phyloP scores from a whole-genome alignment of 2,113 vertebrate genomes.

The Penelope pileata region DNA sequence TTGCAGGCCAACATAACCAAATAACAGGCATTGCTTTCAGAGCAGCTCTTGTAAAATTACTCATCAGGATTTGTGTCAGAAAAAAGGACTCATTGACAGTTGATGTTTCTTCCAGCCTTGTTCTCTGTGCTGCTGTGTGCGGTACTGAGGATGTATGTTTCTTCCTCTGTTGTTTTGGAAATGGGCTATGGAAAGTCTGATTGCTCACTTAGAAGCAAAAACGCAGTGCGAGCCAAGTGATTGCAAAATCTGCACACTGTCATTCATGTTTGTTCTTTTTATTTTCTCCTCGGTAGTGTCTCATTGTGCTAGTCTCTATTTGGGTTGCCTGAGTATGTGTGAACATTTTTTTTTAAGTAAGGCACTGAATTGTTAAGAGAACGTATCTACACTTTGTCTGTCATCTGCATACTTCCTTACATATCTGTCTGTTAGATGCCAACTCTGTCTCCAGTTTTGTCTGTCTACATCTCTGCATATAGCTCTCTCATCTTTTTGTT shows the following conservation, averaged over 20 bases:
- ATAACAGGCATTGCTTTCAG: background rate
- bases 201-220: constrained; percentile 35
- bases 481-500: background rate
- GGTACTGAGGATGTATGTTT: background rate
- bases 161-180: background rate
- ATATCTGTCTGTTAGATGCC: background rate
- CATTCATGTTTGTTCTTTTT: constrained; percentile 38
- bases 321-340: constrained; percentile 26
- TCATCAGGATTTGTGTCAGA: background rate
- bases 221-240: background rate
- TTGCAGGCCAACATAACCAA: background rate
- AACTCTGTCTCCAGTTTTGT: background rate
- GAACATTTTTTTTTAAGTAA: background rate
- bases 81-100: background rate
- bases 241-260: background rate
- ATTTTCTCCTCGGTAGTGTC: background rate
- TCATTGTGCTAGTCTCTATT: constrained; percentile 29
- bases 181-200: background rate
- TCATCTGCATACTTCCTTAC: background rate
- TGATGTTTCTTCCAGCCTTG: background rate
- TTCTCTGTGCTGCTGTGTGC: background rate
- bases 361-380: background rate
- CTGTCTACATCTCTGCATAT: background rate
- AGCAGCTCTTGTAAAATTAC: background rate
- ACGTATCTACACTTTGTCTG: background rate